Conservation (phyloP, 2,113 vertebrate species). For the Gobius niger region DNA sequence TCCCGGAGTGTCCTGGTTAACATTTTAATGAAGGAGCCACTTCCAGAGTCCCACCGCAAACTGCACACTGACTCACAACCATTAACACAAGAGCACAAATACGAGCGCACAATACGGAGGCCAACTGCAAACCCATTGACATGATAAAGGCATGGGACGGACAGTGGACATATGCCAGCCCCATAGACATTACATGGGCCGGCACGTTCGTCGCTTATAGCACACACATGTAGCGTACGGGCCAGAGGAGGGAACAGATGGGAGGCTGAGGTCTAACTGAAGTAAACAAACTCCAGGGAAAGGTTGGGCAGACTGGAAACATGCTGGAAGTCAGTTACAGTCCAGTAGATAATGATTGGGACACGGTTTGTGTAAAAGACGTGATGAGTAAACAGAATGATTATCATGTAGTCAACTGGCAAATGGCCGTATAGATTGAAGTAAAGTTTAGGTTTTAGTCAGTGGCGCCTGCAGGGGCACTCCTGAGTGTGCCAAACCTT, state of each 20-base stretch:
- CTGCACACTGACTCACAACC: slow-evolving; percentile 57
- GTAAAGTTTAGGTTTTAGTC: not conserved
- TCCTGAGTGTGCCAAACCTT: too few species aligned
- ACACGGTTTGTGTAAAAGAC: not conserved
- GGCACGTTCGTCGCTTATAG: not conserved
- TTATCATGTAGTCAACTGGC: not conserved
- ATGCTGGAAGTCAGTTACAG: not conserved
- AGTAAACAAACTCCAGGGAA: not conserved
- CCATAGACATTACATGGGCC: slow-evolving; percentile 18
- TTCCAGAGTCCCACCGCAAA: slow-evolving; percentile 50
- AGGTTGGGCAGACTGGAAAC: not conserved
- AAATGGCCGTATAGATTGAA: not conserved
- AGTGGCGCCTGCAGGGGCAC: too few species aligned
- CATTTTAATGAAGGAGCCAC: slow-evolving; percentile 71
- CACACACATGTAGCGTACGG: not conserved
- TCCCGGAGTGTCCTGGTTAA: slow-evolving; percentile 64
- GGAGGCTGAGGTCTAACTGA: slow-evolving; percentile 6
- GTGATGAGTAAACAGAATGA: not conserved
- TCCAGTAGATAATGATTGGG: not conserved
- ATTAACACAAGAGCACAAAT: slow-evolving; percentile 60
- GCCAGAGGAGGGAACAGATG: not conserved
- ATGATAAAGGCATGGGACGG: slow-evolving; percentile 42
- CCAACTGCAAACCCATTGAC: slow-evolving; percentile 49
- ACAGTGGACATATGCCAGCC: slow-evolving; percentile 26
- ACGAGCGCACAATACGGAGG: slow-evolving; percentile 39